phyloP scores from a whole-genome alignment of 2,888 invertebrate genomes.

The Azorinus chamasolen region DNA sequence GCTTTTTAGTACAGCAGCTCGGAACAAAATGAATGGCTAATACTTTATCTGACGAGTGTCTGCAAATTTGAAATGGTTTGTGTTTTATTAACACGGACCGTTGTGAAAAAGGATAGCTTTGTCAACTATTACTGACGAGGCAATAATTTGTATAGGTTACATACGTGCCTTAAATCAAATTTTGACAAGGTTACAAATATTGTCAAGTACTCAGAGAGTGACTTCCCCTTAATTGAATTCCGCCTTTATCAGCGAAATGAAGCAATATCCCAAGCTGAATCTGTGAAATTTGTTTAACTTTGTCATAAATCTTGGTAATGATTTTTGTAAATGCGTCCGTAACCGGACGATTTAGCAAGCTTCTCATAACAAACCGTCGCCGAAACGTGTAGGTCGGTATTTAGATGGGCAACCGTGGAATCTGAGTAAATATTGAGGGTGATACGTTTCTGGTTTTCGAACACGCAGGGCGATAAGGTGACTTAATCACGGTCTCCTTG shows the following conservation, averaged over 20 bases:
- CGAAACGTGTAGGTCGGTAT: slow-evolving; percentile 5
- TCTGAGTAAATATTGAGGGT: slow-evolving; percentile 20
- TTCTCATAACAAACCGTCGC: slow-evolving; percentile 20
- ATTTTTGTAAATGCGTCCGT: slow-evolving; percentile 38
- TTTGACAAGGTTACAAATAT: too few relatives aligned
- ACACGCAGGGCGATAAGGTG: slow-evolving; percentile 45
- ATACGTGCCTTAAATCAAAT: slow-evolving; percentile 1
- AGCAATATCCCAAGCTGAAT: slow-evolving; percentile 43
- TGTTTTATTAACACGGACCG: too few relatives aligned
- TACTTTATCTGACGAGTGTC: too few relatives aligned
- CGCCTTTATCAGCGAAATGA: background rate
- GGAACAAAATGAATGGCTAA: too few relatives aligned
- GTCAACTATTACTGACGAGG: too few relatives aligned
- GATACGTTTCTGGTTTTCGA: slow-evolving; percentile 39
- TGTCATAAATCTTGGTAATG: slow-evolving; percentile 49
- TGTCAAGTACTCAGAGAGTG: too few relatives aligned
- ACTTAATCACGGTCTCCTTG: slow-evolving; percentile 54
- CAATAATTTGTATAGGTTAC: too few relatives aligned
- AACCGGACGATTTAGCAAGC: slow-evolving; percentile 33
- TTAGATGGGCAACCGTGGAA: slow-evolving; percentile 11
- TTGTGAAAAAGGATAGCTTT: too few relatives aligned
- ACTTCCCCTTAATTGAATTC: too few relatives aligned
- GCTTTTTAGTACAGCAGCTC: too few relatives aligned
- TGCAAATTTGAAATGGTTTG: too few relatives aligned
- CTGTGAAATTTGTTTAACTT: slow-evolving; percentile 64